Percentiles rank a stretch among this genome's conserved stretches.
Evolutionary conservation across 2,113 vertebrate genomes (phyloP).

Genomic region (Ptilonorhynchus violaceus): DNA sequence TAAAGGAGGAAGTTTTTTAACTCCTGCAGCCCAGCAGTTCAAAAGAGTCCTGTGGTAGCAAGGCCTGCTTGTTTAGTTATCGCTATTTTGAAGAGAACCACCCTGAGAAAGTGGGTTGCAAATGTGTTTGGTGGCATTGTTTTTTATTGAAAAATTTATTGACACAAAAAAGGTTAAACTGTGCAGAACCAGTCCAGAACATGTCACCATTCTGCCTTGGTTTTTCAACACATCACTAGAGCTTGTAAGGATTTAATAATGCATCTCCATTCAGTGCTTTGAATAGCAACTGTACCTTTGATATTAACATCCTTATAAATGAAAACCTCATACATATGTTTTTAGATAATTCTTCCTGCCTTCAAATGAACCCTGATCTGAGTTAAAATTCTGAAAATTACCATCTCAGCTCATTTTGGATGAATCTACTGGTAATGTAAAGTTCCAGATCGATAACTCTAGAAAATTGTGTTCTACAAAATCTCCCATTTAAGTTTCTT

Average conservation of each 20-base stretch:
- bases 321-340: background rate
- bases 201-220: background rate
- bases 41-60: background rate
- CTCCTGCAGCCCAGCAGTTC: background rate
- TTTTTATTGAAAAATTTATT: background rate
- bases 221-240: background rate
- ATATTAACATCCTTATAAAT: background rate
- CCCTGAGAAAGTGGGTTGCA: background rate
- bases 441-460: background rate
- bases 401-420: background rate
- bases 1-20: background rate
- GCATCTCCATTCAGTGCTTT: background rate
- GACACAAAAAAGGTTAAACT: background rate
- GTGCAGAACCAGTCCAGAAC: background rate
- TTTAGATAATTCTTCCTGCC: background rate
- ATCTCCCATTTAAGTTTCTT: background rate
- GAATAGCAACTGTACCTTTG: background rate
- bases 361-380: background rate
- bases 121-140: fast-evolving
- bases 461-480: background rate
- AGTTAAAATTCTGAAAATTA: background rate
- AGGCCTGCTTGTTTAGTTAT: background rate
- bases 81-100: background rate
- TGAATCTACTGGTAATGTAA: background rate
- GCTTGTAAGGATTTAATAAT: background rate